phyloP scores from a whole-genome alignment of 2,888 invertebrate genomes.

The Dynastes tityus region DNA sequence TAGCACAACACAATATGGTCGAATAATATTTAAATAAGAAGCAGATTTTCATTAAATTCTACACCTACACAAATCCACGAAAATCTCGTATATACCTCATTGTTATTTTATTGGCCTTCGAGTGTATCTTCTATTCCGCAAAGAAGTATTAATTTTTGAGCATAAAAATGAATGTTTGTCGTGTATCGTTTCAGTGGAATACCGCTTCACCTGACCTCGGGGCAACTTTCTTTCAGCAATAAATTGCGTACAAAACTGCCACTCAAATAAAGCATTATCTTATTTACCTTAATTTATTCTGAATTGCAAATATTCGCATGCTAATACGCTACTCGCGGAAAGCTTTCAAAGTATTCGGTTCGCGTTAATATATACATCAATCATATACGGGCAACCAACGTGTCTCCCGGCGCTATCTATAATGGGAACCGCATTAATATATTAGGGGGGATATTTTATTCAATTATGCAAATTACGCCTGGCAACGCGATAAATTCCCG shows the following conservation, averaged over 20 bases:
- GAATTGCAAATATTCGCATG: conserved; percentile 5
- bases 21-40: no score
- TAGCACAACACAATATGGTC: no score
- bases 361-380: not conserved
- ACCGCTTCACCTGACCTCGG: no score
- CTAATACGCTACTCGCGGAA: not conserved
- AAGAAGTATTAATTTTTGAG: no score
- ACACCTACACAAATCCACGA: no score
- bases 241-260: not conserved
- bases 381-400: not conserved
- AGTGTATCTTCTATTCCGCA: no score
- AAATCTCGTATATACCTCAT: no score
- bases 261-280: not conserved
- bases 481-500: conserved; percentile 10
- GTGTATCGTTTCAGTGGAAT: no score
- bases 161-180: no score
- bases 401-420: not conserved
- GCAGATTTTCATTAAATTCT: no score
- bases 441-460: not conserved
- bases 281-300: conserved; percentile 6
- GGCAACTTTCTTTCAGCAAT: not conserved
- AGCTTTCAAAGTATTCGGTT: not conserved
- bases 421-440: not conserved
- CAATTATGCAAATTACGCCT: conserved; percentile 14
- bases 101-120: no score